A percentile compares a stretch with the other conserved stretches of the same genome.
Evolutionary conservation across 2,888 invertebrate species (phyloP).

Genomic region (Lasius fuliginosus): DNA sequence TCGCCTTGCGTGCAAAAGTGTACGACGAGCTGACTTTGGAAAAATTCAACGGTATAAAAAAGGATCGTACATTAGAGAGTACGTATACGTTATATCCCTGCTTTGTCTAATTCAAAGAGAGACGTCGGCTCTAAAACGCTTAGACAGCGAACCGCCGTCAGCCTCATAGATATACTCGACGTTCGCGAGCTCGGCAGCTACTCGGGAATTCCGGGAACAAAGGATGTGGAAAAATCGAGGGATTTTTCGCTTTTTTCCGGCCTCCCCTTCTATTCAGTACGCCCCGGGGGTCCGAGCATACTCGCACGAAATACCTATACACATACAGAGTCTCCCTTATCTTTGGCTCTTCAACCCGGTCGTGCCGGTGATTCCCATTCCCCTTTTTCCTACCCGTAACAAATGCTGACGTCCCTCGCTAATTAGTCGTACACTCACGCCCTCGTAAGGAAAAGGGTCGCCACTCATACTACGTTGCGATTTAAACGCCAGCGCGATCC

Average conservation of each 20-base stretch:
- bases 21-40: background rate
- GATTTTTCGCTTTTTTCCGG: conserved; percentile 10
- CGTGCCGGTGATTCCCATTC: conserved; percentile 29
- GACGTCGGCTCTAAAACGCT: conserved; percentile 27
- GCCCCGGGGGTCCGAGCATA: background rate
- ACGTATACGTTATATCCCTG: background rate
- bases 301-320: conserved; percentile 20
- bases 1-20: conserved; percentile 2
- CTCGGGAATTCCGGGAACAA: conserved; percentile 22
- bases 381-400: background rate
- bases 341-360: conserved; percentile 34
- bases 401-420: background rate
- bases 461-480: background rate
- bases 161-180: conserved; percentile 10
- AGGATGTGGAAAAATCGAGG: background rate
- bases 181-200: conserved; percentile 21
- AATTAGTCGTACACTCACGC: conserved; percentile 45
- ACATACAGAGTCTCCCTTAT: conserved; percentile 38
- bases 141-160: conserved; percentile 17
- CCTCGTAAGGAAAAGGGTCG: conserved; percentile 6
- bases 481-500: conserved; percentile 37
- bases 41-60: background rate
- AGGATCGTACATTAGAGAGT: background rate
- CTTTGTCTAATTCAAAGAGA: background rate
- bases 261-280: background rate